Evolutionary conservation across 2,797 vertebrate species (phyloP).

Genomic region (Aeoliscus strigatus): DNA sequence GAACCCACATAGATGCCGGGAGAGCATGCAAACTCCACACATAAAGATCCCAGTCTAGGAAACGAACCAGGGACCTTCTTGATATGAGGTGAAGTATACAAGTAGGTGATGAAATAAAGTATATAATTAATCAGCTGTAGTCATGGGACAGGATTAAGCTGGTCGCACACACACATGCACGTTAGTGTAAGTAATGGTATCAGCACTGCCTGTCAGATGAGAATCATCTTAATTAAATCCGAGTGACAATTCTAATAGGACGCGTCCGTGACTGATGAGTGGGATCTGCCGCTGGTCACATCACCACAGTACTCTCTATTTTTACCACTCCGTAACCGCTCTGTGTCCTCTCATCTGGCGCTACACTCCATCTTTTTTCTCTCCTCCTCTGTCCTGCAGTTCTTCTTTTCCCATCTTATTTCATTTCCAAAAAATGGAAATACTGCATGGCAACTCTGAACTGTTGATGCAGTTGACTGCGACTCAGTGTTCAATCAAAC

Average conservation of each 20-base stretch:
- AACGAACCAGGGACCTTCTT: no score
- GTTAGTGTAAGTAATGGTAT: constrained; percentile 69
- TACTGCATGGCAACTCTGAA: no score
- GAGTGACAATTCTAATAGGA: constrained; percentile 73
- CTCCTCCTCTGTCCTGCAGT: constrained; percentile 12
- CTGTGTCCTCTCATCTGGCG: constrained; percentile 21
- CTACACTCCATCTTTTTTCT: constrained; percentile 33
- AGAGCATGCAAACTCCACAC: no score
- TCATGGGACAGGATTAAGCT: no score
- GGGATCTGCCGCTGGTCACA: constrained; percentile 63
- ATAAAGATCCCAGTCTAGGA: no score
- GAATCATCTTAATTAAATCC: constrained; percentile 79
- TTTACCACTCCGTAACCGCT: constrained; percentile 61
- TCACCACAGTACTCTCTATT: constrained; percentile 62
- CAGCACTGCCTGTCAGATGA: constrained; percentile 70
- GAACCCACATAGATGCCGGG: no score
- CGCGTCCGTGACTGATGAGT: constrained; percentile 72
- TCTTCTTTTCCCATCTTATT: constrained; percentile 1
- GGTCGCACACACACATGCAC: constrained; percentile 10
- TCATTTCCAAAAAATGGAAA: no score
- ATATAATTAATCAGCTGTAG: no score
- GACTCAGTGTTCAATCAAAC: no score
- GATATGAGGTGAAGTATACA: no score
- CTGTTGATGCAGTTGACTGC: no score
- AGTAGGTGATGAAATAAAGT: not conserved